Base-by-base conservation (phyloP, 1,140 invertebrate species). In the Drosophila albomicans region DNA sequence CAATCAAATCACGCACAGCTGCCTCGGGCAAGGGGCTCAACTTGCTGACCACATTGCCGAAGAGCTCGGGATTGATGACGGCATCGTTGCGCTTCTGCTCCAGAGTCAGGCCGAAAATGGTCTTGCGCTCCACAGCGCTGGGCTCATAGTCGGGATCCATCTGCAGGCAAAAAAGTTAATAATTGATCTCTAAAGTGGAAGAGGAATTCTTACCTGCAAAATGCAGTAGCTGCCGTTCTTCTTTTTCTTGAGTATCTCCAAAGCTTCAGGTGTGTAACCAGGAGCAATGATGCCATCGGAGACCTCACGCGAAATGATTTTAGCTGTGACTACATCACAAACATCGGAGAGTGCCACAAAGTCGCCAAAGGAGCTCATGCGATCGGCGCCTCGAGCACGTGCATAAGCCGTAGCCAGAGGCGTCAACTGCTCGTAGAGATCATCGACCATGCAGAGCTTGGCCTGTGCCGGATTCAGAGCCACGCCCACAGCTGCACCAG, bases 361-460 rank as follows among this genome's bases (percentile, higher is more conserved):
- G 93, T 99, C 99, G 0, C 99, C 99, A 93, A 99, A 99, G 8
- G 98, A 99, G 4, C 98, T 99, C 99, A 99, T 99, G 61, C 99
- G 95, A 93, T 99, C 99, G 13, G 99, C 98, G 38, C 99, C 98
- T 93, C 99, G 94, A 0, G 99, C 99, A 71, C 98, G 94, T 0
- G 98, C 98, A 94, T 99, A 99, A 1, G 99, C 99, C 8, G 94
- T 95, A 0, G 99, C 98, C n/a, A 99, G 79, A 0, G 98, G 98
- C 4, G 97, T 96, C 51, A 99, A 93, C 57, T 95, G 93, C 20
- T 95, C 93, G 0, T 93, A 90, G 20, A 99, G 85, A 93, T 99
- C 98, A 69, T 97, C 95, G 1, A 99, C 98, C 96, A 98, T 98
- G 89, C 98, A 99, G 0, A 99, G 93, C 91, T 96, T 96, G 1